phyloP scores from a whole-genome alignment of 2,888 invertebrate species.

The Panopea generosa region DNA sequence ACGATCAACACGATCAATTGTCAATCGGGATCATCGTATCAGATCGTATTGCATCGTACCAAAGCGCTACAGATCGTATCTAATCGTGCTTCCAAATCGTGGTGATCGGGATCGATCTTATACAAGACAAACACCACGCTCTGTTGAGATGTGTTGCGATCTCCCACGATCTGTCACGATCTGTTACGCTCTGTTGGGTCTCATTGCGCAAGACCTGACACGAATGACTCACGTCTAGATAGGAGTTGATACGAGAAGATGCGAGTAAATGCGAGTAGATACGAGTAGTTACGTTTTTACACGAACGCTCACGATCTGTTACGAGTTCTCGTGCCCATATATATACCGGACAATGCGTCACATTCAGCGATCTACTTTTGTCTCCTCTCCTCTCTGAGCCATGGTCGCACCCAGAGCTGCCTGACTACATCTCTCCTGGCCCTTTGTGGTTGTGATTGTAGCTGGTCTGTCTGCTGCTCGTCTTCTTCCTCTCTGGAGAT shows the following conservation, averaged over 20 bases:
- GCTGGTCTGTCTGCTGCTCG: no score
- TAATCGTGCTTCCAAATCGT: conserved; percentile 20
- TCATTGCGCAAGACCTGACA: conserved; percentile 6
- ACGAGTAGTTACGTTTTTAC: not conserved
- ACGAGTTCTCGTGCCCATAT: no score
- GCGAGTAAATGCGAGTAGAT: conserved; percentile 5
- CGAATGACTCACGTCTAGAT: conserved; percentile 18
- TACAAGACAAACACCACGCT: conserved; percentile 20
- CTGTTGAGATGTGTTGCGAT: conserved; percentile 25
- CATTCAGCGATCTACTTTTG: not conserved
- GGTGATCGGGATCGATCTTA: conserved; percentile 24
- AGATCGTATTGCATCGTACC: conserved; percentile 10
- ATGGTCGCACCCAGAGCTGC: no score
- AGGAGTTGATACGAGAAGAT: conserved; percentile 18
- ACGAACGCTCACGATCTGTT: conserved; percentile 18
- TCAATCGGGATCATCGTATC: conserved; percentile 14
- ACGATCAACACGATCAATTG: conserved; percentile 14
- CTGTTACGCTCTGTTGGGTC: conserved; percentile 14
- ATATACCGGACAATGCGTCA: not conserved
- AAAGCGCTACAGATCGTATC: conserved; percentile 29
- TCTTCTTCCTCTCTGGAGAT: no score
- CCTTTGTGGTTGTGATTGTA: no score
- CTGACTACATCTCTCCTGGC: no score
- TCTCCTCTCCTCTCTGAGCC: no score
- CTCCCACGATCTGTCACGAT: conserved; percentile 12